Evolutionary conservation across 2,113 vertebrate genomes (phyloP), one percentile per base, ranked within the genome.

Genomic region (Sapayoa aenigma): DNA sequence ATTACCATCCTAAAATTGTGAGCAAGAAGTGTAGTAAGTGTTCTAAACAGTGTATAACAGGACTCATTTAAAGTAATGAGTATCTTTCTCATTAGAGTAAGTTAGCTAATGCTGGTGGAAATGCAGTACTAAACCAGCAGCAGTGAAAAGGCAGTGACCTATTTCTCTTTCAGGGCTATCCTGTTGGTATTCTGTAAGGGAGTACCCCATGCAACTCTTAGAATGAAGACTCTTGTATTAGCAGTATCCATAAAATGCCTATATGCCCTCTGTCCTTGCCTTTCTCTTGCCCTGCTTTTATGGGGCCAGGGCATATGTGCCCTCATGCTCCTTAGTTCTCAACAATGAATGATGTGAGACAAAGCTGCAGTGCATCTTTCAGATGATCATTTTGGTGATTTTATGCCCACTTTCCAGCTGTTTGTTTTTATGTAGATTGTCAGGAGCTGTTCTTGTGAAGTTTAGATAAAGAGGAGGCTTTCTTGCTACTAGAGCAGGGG

Each of bases 291-390:
- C 46, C 13, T 23, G 5, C 25, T 67, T 8, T 68, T 23, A 2
- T 0, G 0, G 12, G 2, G 4, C 73, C 41, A 41, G n/a, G 28
- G 2, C 22, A 16, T 17, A 12, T 1, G 2, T 60, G 31, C 4
- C 20, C 3, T 83, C 27, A 4, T 18, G 7, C 35, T 69, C 13
- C 31, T 52, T 62, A 21, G 14, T 33, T 71, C 25, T 81, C 31
- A 42, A 1, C 9, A 55, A 0, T 31, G 20, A 37, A 27, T 42
- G n/a, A 58, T 39, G 13, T 22, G 47, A 75, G 30, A 25, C 18
- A 67, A 46, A 91, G 69, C 28, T 92, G 22, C 35, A 20, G 6
- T 24, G 44, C 27, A 23, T 90, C 44, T 86, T 93, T 77, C 59
- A 79, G 24, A 66, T 69, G 14, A 80, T 25, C 1, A 2, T 65